phyloP scores from a whole-genome alignment of 2,888 invertebrate genomes.

The Tubiluchus corallicola region DNA sequence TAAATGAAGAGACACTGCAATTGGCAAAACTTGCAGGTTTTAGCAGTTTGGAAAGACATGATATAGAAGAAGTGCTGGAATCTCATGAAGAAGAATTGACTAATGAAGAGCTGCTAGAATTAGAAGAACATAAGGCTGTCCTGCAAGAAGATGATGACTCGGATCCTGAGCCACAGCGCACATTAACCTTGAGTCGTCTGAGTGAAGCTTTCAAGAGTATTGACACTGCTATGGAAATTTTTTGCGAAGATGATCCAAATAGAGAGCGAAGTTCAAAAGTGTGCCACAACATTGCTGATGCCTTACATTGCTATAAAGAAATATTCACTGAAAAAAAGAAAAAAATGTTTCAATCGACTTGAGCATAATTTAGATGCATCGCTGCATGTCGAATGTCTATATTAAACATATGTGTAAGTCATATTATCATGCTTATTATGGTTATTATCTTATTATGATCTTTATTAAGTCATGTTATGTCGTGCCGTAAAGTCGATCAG shows the following conservation, averaged over 20 bases:
- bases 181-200: background rate
- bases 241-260: background rate
- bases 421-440: too few relatives aligned
- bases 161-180: background rate
- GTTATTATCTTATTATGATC: too few relatives aligned
- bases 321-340: too few relatives aligned
- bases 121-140: background rate
- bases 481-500: too few relatives aligned
- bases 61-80: background rate
- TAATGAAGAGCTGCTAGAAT: background rate
- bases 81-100: background rate
- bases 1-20: background rate
- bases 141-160: background rate
- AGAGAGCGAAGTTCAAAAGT: background rate
- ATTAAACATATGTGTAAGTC: too few relatives aligned
- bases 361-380: too few relatives aligned
- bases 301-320: too few relatives aligned
- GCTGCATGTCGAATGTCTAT: too few relatives aligned
- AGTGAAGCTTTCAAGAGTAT: background rate
- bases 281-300: too few relatives aligned
- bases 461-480: too few relatives aligned
- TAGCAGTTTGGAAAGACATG: background rate
- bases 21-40: background rate
- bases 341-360: too few relatives aligned
- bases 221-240: background rate